Conservation (phyloP, 2,113 vertebrate species). For the Nothoprocta perdicaria region DNA sequence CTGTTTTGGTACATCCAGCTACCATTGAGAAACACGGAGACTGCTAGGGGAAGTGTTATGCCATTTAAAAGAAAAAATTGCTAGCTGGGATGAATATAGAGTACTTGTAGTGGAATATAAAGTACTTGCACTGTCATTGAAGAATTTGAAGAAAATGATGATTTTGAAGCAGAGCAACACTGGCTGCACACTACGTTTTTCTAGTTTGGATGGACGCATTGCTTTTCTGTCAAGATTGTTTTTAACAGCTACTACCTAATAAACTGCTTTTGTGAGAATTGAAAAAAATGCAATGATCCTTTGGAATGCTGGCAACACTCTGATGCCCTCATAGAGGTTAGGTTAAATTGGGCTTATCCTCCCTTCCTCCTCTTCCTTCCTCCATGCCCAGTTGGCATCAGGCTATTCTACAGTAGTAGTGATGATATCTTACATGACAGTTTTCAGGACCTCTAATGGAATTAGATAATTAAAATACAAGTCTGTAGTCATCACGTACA, state of each 20-base stretch:
- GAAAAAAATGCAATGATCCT: not conserved
- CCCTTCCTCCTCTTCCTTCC: not conserved
- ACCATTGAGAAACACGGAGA: not conserved
- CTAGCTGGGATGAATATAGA: not conserved
- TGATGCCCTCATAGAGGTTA: not conserved
- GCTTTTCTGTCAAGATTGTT: not conserved
- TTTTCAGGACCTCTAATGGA: not conserved
- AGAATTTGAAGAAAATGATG: not conserved
- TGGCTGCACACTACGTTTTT: not conserved
- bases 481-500: not conserved
- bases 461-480: not conserved
- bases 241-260: not conserved
- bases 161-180: not conserved
- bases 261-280: not conserved
- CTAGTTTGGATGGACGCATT: not conserved
- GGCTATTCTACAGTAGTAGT: not conserved
- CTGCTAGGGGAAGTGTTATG: not conserved
- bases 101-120: not conserved
- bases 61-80: not conserved
- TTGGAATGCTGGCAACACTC: not conserved
- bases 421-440: rapidly evolving
- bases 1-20: not conserved
- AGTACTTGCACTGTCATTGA: not conserved
- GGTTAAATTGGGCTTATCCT: not conserved
- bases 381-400: not conserved